Conservation (phyloP, 2,888 invertebrate species). For the Phyto melanocephala region DNA sequence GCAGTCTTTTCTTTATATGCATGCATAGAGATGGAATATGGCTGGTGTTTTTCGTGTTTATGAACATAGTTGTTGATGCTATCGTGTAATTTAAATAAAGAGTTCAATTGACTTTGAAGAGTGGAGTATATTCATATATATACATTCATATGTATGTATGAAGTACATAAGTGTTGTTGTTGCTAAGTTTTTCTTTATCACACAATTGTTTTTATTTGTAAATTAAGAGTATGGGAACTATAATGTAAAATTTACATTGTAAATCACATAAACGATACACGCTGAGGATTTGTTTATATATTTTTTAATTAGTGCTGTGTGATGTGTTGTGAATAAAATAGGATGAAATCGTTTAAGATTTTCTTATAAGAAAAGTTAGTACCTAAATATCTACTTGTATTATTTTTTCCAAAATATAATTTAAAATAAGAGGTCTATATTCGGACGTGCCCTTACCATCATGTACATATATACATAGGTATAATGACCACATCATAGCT, state of each 20-base stretch:
- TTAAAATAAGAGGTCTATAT: no score
- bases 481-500: no score
- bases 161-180: constrained; percentile 1
- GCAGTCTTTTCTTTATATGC: neutral
- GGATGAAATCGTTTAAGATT: no score
- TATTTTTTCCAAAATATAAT: no score
- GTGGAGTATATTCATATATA: constrained; percentile 17
- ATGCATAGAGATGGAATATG: neutral
- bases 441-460: no score
- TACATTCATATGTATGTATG: neutral
- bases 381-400: no score
- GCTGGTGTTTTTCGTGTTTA: neutral
- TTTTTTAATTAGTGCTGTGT: constrained; percentile 13
- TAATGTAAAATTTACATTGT: constrained; percentile 27
- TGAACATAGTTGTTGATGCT: constrained; percentile 7
- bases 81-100: constrained; percentile 55
- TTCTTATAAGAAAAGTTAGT: no score
- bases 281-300: constrained; percentile 18
- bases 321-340: neutral
- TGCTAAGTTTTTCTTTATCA: constrained; percentile 46
- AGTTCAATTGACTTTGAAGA: constrained; percentile 60
- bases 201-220: constrained; percentile 37
- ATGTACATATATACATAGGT: no score
- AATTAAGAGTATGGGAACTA: constrained; percentile 48
- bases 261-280: neutral